Base-by-base conservation (phyloP, 1,140 invertebrate species). In the Formica exsecta region DNA sequence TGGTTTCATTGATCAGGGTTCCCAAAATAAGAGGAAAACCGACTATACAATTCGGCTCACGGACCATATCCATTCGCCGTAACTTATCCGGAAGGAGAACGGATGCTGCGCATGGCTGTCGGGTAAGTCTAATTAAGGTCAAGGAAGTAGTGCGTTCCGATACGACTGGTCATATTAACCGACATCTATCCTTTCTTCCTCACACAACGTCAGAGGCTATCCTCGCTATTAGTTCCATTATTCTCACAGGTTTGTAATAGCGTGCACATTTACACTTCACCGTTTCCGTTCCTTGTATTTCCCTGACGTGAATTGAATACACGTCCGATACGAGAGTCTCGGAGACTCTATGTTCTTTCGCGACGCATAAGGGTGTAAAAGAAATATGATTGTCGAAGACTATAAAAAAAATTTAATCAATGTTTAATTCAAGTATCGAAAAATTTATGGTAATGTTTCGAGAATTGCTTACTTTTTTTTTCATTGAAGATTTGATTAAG, bases 71-170 rank as follows among this genome's bases (percentile, higher is more conserved):
- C 51, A 59, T 51, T 77, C n/a, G 41, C 19, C 16, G 19, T 77
- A n/a, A 54, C 29, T 85, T 77, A 57, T 57, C 48, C 48, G 48
- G 74, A 54, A 57, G 54, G 38, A 85, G 51, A 76, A 85, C 54
- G 44, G 61, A 62, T 44, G 22, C n/a, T 16, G 25, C 19, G 8
- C 44, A 44, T 1, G 5, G 66, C 41, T 54, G 32, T 61, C n/a
- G 61, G 74, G 48, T 71, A 70, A 61, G 75, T 77, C 54, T 75
- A 85, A 87, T 87, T 87, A 86, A 87, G 64, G 81, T 44, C 86
- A 76, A 59, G 70, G 44, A 76, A 75, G 38, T n/a, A 51, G 71
- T 70, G 44, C 36, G 51, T 81, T 38, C 8, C 36, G 22, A 57
- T 3, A 51, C 36, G 32, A 73, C n/a, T 44, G 38, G 44, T 48